Percentiles rank a stretch among this genome's conserved stretches.
Evolutionary conservation across 2,888 invertebrate genomes (phyloP).

Genomic region (Amiota mariae): DNA sequence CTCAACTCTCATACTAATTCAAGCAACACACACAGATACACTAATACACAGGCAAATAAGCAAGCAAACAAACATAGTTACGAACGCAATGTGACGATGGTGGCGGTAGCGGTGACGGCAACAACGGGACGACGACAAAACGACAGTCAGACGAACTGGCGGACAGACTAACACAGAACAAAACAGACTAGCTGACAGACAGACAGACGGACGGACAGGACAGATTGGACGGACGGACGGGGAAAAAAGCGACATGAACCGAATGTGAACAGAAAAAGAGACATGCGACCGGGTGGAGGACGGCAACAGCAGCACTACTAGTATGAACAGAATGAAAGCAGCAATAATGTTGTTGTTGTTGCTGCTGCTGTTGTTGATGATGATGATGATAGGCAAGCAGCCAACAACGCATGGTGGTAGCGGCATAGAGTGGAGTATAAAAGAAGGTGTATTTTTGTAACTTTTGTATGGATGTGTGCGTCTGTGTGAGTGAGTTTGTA

Average conservation of each 20-base stretch:
- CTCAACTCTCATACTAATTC: not conserved
- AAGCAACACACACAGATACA: constrained; percentile 8
- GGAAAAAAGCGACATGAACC: too few species aligned
- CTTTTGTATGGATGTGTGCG: constrained; percentile 31
- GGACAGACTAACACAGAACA: not conserved
- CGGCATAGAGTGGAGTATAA: not conserved
- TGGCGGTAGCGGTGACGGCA: not conserved
- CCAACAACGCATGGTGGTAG: constrained; percentile 1
- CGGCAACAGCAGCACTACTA: too few species aligned
- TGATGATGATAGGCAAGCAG: not conserved
- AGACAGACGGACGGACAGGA: not conserved
- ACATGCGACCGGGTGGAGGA: not conserved
- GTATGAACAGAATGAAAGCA: too few species aligned
- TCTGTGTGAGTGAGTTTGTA: constrained; percentile 39
- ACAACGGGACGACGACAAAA: not conserved
- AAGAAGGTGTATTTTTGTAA: not conserved
- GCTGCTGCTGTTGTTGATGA: not conserved
- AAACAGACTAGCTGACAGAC: not conserved
- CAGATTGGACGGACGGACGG: too few species aligned
- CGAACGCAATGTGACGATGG: not conserved
- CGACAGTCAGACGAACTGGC: not conserved
- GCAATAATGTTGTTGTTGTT: not conserved
- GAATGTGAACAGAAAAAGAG: not conserved
- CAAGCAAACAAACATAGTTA: constrained; percentile 2
- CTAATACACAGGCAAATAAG: constrained; percentile 14